These are phyloP conservation scores for Actinopyga echinites DNA, from an alignment of 53 echinoderm and acorn worm species.

Conservation along the genomic window DNA sequence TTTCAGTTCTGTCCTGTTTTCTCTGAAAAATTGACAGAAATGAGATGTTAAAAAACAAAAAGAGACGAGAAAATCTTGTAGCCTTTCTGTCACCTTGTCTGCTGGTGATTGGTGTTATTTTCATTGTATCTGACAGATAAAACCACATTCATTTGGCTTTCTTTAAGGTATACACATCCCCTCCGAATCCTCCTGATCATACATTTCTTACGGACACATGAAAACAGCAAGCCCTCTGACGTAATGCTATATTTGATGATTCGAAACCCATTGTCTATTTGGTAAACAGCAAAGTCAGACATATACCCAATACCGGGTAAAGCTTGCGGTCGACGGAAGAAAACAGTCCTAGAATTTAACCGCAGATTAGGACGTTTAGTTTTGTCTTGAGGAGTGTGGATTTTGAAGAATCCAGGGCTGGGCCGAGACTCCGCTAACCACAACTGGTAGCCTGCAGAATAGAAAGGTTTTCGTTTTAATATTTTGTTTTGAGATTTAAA, in stretches of 20 bases:
- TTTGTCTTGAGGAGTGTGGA: neutral
- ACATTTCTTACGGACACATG: neutral
- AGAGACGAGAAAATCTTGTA: too few relatives aligned
- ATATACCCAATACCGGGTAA: neutral
- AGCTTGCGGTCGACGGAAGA: neutral
- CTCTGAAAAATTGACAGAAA: too few relatives aligned
- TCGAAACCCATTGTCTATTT: constrained; percentile 31
- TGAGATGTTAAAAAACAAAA: too few relatives aligned
- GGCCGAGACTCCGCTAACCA: neutral
- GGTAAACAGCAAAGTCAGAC: constrained; percentile 18
- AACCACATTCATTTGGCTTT: constrained; percentile 27
- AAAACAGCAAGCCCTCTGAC: constrained; percentile 24
- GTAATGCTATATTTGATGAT: constrained; percentile 7
- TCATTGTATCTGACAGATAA: neutral
- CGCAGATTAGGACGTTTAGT: constrained; percentile 1
- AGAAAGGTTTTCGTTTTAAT: too few relatives aligned
- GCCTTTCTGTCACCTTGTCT: neutral
- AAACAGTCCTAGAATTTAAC: neutral
- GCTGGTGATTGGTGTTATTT: neutral
- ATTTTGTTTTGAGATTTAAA: too few relatives aligned
- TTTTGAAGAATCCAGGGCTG: neutral
- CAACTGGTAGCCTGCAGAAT: constrained; percentile 24
- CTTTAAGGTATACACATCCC: neutral
- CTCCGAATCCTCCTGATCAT: too few relatives aligned
- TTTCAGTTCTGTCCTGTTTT: too few relatives aligned